Evolutionary conservation across 2,113 vertebrate species (phyloP), one percentile per base, ranked within the genome.

Genomic region (Illadopsis cleaveri): DNA sequence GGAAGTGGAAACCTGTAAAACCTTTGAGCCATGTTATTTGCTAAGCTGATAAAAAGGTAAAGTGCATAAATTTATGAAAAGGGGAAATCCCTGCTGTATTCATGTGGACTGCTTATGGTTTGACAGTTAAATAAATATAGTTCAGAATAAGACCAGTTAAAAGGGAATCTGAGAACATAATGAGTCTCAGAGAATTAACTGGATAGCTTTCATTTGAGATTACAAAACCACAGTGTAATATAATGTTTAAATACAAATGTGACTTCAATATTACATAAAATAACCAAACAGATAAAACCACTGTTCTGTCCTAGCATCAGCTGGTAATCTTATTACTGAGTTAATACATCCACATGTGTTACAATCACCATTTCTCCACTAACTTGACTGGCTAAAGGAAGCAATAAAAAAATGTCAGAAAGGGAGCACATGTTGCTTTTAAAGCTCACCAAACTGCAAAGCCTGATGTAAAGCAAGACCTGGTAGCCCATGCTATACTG

Each of bases 1-100:
- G 91, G 93, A 93, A 93, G 48, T 7, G 15, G 75, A 93, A 95
- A 93, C 75, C 91, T 87, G 50, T 50, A 92, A 96, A 96, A 81
- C 37, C 42, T 97, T 94, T 73, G 72, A 93, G 73, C 80, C 65
- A 33, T 91, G 85, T 91, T 97, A 97, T 97, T 97, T 97, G 77
- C 81, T 95, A 93, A 97, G 65, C 35, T 62, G 79, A 96, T 94
- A 18, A 97, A 94, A 80, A 86, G 81, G 47, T 91, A 94, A 50
- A 80, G 78, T 85, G 62, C 66, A 62, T 90, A 69, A 65, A 94
- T 75, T 80, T 81, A 40, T 62, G 70, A 94, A 64, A 54, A 80
- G 89, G 56, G 53, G 37, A 97, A 97, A 97, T 95, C 72, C 77
- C 76, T 79, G 84, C 64, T 79, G 35, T 42, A 94, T 95, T 94